A percentile compares a stretch with the other conserved stretches of the same genome.
phyloP scores from a whole-genome alignment of 2,797 vertebrate species.

The Discoglossus pictus region DNA sequence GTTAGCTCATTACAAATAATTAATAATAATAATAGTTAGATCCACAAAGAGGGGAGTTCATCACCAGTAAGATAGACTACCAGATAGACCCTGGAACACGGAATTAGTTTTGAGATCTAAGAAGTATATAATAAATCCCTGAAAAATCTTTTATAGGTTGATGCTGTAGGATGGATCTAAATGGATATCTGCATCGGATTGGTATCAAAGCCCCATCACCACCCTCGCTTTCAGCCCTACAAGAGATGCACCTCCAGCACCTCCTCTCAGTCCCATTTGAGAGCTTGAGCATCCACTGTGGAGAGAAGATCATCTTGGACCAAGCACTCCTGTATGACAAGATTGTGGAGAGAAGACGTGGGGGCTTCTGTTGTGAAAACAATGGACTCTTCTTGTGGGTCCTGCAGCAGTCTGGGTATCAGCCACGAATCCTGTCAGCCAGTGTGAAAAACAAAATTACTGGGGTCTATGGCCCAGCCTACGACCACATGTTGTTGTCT shows the following conservation, averaged over 20 bases:
- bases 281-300: slow-evolving; percentile 70
- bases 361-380: slow-evolving; percentile 74
- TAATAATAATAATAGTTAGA: too few relatives aligned
- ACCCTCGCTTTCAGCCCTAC: slow-evolving; percentile 60
- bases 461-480: slow-evolving; percentile 64
- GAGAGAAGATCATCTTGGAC: slow-evolving; percentile 59
- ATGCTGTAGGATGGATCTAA: slow-evolving; percentile 58
- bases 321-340: slow-evolving; percentile 67
- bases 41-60: too few relatives aligned
- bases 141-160: too few relatives aligned
- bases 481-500: slow-evolving; percentile 68
- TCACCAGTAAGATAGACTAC: too few relatives aligned
- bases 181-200: slow-evolving; percentile 66
- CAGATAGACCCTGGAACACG: too few relatives aligned
- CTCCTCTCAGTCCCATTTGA: slow-evolving; percentile 73
- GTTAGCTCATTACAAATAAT: too few relatives aligned
- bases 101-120: too few relatives aligned
- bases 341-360: slow-evolving; percentile 65
- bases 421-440: slow-evolving; percentile 61
- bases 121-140: too few relatives aligned
- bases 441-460: slow-evolving; percentile 64
- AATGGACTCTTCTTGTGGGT: slow-evolving; percentile 76
- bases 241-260: slow-evolving; percentile 64
- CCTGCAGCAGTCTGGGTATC: slow-evolving; percentile 65
- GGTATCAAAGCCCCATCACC: slow-evolving; percentile 41